These are phyloP conservation scores for Bradypodion ventrale DNA, from an alignment of 2,797 vertebrate genomes.

Conservation along the genomic window DNA sequence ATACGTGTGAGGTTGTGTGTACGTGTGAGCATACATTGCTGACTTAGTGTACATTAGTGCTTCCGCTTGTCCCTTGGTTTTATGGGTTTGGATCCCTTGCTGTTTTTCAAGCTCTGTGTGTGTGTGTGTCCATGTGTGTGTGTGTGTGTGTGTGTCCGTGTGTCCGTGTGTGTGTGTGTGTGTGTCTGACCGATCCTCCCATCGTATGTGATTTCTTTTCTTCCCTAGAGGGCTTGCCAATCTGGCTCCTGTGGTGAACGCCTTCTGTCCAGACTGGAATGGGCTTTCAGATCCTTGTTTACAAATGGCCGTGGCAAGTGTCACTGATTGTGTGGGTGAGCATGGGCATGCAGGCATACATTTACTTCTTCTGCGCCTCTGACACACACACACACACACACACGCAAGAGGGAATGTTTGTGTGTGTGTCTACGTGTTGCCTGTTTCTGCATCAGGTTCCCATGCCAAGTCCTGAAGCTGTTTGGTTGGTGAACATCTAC, in stretches of 20 bases:
- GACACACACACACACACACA: too few relatives aligned
- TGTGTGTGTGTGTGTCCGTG: background rate
- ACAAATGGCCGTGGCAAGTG: background rate
- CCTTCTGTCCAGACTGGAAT: too few relatives aligned
- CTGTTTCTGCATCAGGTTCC: too few relatives aligned
- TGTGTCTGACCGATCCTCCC: too few relatives aligned
- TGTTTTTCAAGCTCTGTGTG: background rate
- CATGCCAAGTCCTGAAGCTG: background rate
- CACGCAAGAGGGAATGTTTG: too few relatives aligned
- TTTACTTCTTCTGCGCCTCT: background rate
- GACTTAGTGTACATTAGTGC: background rate
- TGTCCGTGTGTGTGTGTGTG: too few relatives aligned
- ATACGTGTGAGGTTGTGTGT: background rate
- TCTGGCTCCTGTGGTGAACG: background rate
- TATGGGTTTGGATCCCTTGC: background rate
- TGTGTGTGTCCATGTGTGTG: too few relatives aligned
- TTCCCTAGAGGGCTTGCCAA: background rate
- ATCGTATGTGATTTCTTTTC: background rate
- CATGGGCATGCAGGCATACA: background rate
- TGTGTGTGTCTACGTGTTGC: background rate
- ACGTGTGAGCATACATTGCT: background rate
- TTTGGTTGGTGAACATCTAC: background rate
- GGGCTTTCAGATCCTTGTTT: constrained; percentile 17
- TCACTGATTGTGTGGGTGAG: background rate
- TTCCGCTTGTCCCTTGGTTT: background rate